Evolutionary conservation across 2,888 invertebrate genomes (phyloP), one percentile per base, ranked within the genome.

Genomic region (Brachynemurus nebulosus): DNA sequence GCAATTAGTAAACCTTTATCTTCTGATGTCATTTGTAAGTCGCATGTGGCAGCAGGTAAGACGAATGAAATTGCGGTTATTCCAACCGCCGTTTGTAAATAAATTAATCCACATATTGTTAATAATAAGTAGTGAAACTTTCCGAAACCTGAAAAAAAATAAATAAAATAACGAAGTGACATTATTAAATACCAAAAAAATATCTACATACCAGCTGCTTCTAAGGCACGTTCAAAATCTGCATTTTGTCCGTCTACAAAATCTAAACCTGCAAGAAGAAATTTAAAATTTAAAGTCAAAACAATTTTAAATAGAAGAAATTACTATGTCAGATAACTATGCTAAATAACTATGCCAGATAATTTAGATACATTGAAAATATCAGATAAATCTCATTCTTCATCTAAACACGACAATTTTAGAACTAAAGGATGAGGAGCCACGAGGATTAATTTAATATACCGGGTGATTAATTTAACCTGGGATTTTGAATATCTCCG

Each of bases 11-110:
- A 80, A 42, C 85, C 84, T 58, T 85, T 84, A 64, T 84, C 83
- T 21, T 73, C 61, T 2, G 85, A 84, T 30, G 79, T 77, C 82
- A 86, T 83, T 52, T 71, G 65, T 66, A 84, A 84, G 65, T 85
- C 85, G 66, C 85, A 85, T 60, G 81, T 80, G 40, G 86, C 88
- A 4, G 86, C 76, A 4, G 89, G 88, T 46, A 90, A 64, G 46
- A 89, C 80, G 60, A 89, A 86, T 35, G 86, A 86, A 48, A 88
- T 72, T 52, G 79, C 84, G 40, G 81, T 80, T 55, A 83, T 79
- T 23, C 82, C 86, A 51, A 89, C 75, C 44, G 88, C 86, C 37
- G 86, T 85, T 67, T 86, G 85, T 52, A 85, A 69, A 60, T 86
- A 86, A 50, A 88, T 86, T 57, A 86, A 68, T 17, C 86, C 86